Base-by-base conservation (phyloP, 1,140 invertebrate genomes). In the Pseudobourletiella spinata region DNA sequence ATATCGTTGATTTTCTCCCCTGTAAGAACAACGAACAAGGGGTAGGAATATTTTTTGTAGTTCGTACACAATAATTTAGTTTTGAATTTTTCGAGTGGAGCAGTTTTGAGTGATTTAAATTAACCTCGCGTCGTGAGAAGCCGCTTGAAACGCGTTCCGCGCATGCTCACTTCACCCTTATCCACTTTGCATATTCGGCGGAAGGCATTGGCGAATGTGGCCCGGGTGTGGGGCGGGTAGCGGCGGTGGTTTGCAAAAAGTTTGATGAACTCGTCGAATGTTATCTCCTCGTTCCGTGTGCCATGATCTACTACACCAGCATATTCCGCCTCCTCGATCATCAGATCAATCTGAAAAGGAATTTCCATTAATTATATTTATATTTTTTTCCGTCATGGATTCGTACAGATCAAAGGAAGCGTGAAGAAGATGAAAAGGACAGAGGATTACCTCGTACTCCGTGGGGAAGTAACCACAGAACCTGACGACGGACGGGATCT, bases 381-480 rank as follows among this genome's bases (percentile, higher is more conserved):
- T 15, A 32, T 20, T 11, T 4, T 57, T 4, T 15, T 46, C 3
- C 18, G 3, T 57, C 3, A 8, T 4, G 8, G 26, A 39, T 8
- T 20, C n/a, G 3, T 6, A n/a, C 6, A 44, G 3, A 26, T 24
- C 15, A n/a, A n/a, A n/a, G n/a, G n/a, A n/a, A n/a, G n/a, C n/a
- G n/a, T n/a, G n/a, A n/a, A n/a, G n/a, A n/a, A n/a, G 15, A 30
- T n/a, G 32, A 60, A 44, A 8, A 3, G 26, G 8, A 51, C 6
- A 18, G 11, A 56, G 1, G 11, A 16, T 67, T 71, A 84, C 85
- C 77, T 87, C 85, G 74, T 84, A 80, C 70, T 87, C 83, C 1
- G 82, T 82, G 3, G 83, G 84, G 72, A 83, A 88, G 74, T 79
- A 87, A 57, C 86, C 86, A 69, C 86, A 76, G n/a, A 84, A 83